Conservation (phyloP, 2,113 vertebrate genomes). For the Eidolon helvum region DNA sequence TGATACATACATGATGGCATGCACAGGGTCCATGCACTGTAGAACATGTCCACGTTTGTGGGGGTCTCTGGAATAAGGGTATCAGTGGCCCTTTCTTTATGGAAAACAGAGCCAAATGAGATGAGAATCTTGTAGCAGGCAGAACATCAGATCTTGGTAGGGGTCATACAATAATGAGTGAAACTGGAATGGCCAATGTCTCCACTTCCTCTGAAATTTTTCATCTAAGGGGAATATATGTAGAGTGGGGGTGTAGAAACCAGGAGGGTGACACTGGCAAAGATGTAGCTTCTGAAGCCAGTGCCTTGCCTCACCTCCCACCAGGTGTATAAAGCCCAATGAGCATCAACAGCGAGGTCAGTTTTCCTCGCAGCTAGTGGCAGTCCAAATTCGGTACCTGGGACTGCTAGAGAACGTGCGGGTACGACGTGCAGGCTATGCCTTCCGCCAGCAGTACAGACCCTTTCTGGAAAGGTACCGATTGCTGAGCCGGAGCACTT, state of each 20-base stretch:
- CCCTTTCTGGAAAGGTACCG: conserved; percentile 86
- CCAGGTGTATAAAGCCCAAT: conserved; percentile 89
- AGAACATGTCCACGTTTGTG: neutral
- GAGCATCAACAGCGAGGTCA: conserved; percentile 73
- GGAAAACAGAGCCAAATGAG: neutral
- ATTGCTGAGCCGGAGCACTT: conserved; percentile 81
- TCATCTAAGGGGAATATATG: neutral
- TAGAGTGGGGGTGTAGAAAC: neutral
- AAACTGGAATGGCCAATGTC: neutral
- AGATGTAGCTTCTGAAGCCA: neutral
- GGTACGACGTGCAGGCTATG: conserved; percentile 86
- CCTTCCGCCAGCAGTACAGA: conserved; percentile 84
- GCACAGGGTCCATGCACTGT: neutral
- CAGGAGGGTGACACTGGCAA: neutral
- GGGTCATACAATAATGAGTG: neutral
- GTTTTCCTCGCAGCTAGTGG: conserved; percentile 82
- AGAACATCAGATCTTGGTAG: neutral
- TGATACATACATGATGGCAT: neutral
- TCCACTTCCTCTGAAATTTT: neutral
- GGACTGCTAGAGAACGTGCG: conserved; percentile 87
- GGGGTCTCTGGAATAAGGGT: neutral
- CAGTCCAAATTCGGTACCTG: conserved; percentile 81
- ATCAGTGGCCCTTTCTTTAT: neutral
- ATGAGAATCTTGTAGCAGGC: neutral
- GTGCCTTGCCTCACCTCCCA: neutral